Evolutionary conservation across 2,797 vertebrate genomes (phyloP).

Genomic region (Poecilia picta): DNA sequence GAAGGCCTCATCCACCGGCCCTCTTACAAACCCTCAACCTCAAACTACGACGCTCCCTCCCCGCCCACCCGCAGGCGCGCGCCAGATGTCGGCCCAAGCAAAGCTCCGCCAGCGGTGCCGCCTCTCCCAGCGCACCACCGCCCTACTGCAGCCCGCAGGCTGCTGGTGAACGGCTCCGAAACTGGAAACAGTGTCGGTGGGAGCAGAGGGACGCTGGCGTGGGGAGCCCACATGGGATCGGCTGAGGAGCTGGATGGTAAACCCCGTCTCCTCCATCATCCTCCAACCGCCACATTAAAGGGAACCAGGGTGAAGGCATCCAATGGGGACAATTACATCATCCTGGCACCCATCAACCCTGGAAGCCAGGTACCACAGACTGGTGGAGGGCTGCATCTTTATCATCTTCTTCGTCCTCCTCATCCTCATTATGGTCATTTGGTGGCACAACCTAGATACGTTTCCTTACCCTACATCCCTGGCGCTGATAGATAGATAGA

Average conservation of each 20-base stretch:
- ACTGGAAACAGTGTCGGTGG: slow-evolving; percentile 37
- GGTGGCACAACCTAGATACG: slow-evolving; percentile 80
- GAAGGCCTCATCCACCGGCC: slow-evolving; percentile 88
- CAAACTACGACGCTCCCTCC: slow-evolving; percentile 82
- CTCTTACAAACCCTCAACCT: slow-evolving; percentile 84
- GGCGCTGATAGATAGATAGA: slow-evolving; percentile 73
- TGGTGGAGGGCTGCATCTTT: slow-evolving; percentile 77
- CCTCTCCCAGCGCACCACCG: slow-evolving; percentile 84
- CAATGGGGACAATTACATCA: slow-evolving; percentile 92
- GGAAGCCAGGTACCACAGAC: slow-evolving; percentile 90
- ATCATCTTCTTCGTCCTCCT: slow-evolving; percentile 75
- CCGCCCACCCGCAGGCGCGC: slow-evolving; percentile 82
- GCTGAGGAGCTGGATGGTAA: slow-evolving; percentile 78
- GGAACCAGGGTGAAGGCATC: slow-evolving; percentile 85
- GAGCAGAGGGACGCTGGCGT: slow-evolving; percentile 66
- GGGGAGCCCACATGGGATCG: slow-evolving; percentile 78
- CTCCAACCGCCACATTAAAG: slow-evolving; percentile 79
- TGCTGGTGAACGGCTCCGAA: slow-evolving; percentile 84
- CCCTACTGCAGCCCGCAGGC: slow-evolving; percentile 80
- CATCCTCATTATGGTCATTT: slow-evolving; percentile 74
- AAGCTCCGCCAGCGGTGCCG: slow-evolving; percentile 77
- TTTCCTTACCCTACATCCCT: slow-evolving; percentile 76
- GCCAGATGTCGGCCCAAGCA: slow-evolving; percentile 65
- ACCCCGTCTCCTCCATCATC: slow-evolving; percentile 66
- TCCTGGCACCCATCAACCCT: slow-evolving; percentile 89